Percentiles rank a stretch among this genome's conserved stretches.
phyloP scores from a whole-genome alignment of 1,140 invertebrate genomes.

The Lordiphosa mommai region DNA sequence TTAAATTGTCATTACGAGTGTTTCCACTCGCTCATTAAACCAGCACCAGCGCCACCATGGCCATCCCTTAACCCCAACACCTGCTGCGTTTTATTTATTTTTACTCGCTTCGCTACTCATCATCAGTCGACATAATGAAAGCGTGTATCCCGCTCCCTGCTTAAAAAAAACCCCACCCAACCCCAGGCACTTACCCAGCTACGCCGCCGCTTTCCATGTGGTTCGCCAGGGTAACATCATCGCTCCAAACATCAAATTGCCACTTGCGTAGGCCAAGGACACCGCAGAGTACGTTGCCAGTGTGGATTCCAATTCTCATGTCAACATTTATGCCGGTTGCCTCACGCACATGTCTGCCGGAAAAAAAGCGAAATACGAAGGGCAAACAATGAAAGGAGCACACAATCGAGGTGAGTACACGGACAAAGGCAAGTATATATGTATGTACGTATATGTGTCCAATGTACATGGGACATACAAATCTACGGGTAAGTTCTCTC shows the following conservation, averaged over 20 bases:
- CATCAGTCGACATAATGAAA: conserved; percentile 2
- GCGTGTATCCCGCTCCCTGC: too few species aligned
- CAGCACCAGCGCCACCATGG: conserved; percentile 5
- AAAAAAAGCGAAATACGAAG: conserved; percentile 19
- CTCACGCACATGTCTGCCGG: conserved; percentile 89
- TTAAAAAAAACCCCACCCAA: too few species aligned
- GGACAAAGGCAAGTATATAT: not conserved
- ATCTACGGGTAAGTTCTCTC: conserved; percentile 37
- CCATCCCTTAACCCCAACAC: not conserved
- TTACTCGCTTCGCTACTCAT: conserved; percentile 7
- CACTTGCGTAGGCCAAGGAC: conserved; percentile 97
- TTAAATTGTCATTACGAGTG: conserved; percentile 60
- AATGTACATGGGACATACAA: conserved; percentile 21
- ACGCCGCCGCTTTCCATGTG: conserved; percentile 98
- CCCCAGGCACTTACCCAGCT: conserved; percentile 88
- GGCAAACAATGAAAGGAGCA: conserved; percentile 43
- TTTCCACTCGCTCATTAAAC: conserved; percentile 30
- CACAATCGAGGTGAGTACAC: conserved; percentile 17
- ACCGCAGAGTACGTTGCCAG: conserved; percentile 95
- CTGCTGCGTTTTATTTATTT: conserved; percentile 35
- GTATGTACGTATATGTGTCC: conserved; percentile 12
- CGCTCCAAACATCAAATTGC: conserved; percentile 99
- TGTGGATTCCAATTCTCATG: conserved; percentile 97
- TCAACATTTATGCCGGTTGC: conserved; percentile 94
- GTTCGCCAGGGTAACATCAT: conserved; percentile 98